Evolutionary conservation across 2,888 invertebrate species (phyloP), one percentile per base, ranked within the genome.

Genomic region (Limenitis camilla): DNA sequence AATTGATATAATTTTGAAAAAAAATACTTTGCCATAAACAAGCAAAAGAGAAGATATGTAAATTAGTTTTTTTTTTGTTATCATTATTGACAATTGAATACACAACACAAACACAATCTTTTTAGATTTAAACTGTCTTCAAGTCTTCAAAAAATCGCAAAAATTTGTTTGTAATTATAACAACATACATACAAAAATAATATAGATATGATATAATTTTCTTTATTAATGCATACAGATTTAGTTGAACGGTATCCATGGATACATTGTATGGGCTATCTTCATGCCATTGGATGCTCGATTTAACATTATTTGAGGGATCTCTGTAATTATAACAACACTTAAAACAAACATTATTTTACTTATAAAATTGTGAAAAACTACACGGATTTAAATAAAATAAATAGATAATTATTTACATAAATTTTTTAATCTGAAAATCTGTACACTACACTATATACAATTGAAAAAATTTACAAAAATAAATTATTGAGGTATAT

Each of bases 131-230:
- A n/a, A n/a, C n/a, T n/a, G n/a, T n/a, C n/a, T n/a, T n/a, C n/a
- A n/a, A n/a, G n/a, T n/a, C n/a, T n/a, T n/a, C n/a, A n/a, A n/a
- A n/a, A n/a, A n/a, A n/a, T n/a, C n/a, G n/a, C n/a, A n/a, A n/a
- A n/a, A n/a, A n/a, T n/a, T n/a, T 19, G 19, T 19, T 19, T 19
- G 19, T 19, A 19, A 19, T 19, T 19, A 3, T 19, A 19, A n/a
- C n/a, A n/a, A n/a, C 19, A 1, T 19, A 19, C 19, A 19, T 19
- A 19, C 1, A 19, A 30, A 49, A 40, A 67, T 28, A 10, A 5
- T 19, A 39, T 10, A 9, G 48, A 43, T 62, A 62, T 8, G 65
- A 65, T 49, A 66, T 54, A 49, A 71, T 52, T 55, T 63, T 68
- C 53, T 62, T 59, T 49, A 71, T 49, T 39, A 67, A 31, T 42